Percentiles rank a stretch among this genome's conserved stretches.
Conservation (phyloP, 2,888 invertebrate species). For the Caradrina kadenii region DNA sequence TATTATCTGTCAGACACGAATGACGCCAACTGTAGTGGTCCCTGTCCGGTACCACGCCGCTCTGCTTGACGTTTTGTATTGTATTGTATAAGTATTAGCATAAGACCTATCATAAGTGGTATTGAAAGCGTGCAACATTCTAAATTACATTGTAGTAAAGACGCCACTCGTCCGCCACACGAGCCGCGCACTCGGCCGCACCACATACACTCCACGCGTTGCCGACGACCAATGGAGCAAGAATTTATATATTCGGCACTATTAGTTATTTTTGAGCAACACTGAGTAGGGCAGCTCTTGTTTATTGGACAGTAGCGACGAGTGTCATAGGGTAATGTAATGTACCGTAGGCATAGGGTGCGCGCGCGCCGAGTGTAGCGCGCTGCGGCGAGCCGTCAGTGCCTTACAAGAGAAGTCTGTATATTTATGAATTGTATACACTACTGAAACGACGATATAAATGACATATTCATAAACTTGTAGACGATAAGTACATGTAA, state of each 20-base stretch:
- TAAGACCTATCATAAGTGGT: conserved; percentile 61
- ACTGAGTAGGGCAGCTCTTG: conserved; percentile 44
- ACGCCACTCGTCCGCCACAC: conserved; percentile 69
- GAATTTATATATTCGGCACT: background rate
- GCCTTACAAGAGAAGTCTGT: conserved; percentile 82
- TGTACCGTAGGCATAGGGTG: conserved; percentile 24
- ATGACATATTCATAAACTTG: conserved; percentile 45
- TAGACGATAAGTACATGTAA: conserved; percentile 62
- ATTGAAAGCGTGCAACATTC: conserved; percentile 85
- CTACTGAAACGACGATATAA: conserved; percentile 43
- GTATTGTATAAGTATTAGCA: conserved; percentile 31
- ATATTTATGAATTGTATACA: conserved; percentile 71
- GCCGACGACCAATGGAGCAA: background rate
- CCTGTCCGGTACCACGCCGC: conserved; percentile 8
- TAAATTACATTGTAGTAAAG: conserved; percentile 84
- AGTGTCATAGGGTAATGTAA: conserved; percentile 9
- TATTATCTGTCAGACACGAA: conserved; percentile 1
- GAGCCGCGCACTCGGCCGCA: conserved; percentile 58
- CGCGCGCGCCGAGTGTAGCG: conserved; percentile 47
- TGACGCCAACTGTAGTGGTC: background rate
- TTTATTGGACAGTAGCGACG: conserved; percentile 18
- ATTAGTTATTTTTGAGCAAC: conserved; percentile 19
- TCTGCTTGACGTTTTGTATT: conserved; percentile 22
- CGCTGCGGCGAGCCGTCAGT: conserved; percentile 77
- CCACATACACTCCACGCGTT: conserved; percentile 18